Conservation (phyloP, 2,113 vertebrate genomes). For the Melanocharis versteri region DNA sequence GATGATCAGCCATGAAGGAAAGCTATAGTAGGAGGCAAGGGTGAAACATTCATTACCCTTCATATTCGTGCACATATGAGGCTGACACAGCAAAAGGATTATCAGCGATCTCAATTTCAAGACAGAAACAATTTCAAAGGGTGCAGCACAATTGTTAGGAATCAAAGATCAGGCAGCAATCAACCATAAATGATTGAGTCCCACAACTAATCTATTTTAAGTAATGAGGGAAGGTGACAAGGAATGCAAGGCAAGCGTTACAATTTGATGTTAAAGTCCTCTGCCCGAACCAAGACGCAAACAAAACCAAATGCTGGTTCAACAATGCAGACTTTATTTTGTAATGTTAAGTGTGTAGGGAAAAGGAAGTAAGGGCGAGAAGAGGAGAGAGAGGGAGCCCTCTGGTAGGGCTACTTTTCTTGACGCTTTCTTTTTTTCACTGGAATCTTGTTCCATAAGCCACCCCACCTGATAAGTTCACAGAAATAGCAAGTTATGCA, state of each 20-base stretch:
- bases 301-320: rapidly evolving
- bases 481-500: background rate
- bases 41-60: background rate
- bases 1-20: background rate
- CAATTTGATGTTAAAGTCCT: background rate
- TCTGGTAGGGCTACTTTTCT: background rate
- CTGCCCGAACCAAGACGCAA: background rate
- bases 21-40: background rate
- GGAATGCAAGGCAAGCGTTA: background rate
- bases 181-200: background rate
- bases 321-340: background rate
- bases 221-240: background rate
- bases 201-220: background rate
- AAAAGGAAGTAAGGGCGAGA: background rate
- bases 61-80: background rate
- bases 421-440: background rate
- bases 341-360: background rate
- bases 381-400: background rate
- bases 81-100: background rate
- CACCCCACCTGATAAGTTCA: background rate
- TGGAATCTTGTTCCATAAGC: background rate
- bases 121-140: background rate
- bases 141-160: background rate
- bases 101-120: background rate
- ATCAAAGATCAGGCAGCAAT: background rate